Evolutionary conservation across 2,797 vertebrate genomes (phyloP).

Genomic region (Rhinichthys osculus): DNA sequence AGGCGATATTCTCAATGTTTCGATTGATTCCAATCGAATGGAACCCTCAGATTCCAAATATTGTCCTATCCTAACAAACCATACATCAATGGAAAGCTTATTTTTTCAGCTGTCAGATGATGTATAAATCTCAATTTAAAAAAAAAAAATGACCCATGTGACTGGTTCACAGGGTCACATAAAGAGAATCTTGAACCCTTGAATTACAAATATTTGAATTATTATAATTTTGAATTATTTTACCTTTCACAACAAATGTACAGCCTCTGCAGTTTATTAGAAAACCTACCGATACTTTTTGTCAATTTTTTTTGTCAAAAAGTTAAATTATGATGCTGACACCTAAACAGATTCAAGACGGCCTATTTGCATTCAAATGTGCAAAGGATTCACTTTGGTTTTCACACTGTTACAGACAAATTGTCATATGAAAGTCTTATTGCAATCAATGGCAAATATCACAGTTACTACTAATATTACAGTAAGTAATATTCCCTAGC

Average conservation of each 20-base stretch:
- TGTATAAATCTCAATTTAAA: too few relatives aligned
- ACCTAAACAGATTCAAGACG: background rate
- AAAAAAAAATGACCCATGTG: too few relatives aligned
- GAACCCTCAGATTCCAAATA: too few relatives aligned
- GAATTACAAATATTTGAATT: background rate
- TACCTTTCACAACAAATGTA: background rate
- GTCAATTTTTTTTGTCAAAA: too few relatives aligned
- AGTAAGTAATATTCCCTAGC: background rate
- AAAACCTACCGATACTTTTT: background rate
- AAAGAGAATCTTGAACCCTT: background rate
- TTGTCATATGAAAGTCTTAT: background rate
- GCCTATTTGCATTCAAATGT: conserved; percentile 4
- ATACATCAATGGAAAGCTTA: too few relatives aligned
- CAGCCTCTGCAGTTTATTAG: background rate
- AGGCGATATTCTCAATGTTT: too few relatives aligned
- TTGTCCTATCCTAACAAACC: too few relatives aligned
- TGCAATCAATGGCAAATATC: background rate
- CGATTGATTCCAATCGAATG: too few relatives aligned
- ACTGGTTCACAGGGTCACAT: too few relatives aligned
- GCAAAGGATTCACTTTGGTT: background rate
- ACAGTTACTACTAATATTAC: background rate
- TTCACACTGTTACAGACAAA: background rate
- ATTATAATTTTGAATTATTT: background rate
- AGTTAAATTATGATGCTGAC: background rate
- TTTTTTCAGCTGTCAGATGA: too few relatives aligned